A percentile compares a stretch with the other conserved stretches of the same genome.
Conservation (phyloP, 2,113 vertebrate genomes). For the Calyptommatus sinebrachiatus region DNA sequence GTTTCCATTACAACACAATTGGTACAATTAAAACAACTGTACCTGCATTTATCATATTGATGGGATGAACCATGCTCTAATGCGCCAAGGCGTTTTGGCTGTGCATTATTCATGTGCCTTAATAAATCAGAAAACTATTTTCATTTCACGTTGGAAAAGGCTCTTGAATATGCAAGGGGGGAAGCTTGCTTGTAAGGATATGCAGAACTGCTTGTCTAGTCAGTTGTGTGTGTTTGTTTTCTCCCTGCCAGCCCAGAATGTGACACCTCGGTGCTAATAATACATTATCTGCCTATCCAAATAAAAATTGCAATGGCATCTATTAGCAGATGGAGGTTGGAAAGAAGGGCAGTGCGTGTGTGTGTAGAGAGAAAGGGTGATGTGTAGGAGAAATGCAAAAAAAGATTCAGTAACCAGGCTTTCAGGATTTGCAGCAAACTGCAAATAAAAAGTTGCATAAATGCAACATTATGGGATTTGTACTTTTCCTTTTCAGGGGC, state of each 20-base stretch:
- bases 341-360: neutral
- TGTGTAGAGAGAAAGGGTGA: too few species aligned
- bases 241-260: neutral
- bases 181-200: neutral
- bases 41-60: constrained; percentile 68
- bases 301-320: neutral
- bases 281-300: neutral
- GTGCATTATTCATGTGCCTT: constrained; percentile 63
- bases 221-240: neutral
- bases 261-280: neutral
- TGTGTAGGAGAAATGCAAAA: neutral
- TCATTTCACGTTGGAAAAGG: constrained; percentile 43
- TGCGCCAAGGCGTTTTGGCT: constrained; percentile 40
- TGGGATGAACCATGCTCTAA: constrained; percentile 52
- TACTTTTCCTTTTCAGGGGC: neutral
- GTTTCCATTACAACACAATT: constrained; percentile 54
- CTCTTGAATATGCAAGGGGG: constrained; percentile 28
- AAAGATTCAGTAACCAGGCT: neutral
- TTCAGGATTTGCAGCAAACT: neutral
- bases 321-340: neutral
- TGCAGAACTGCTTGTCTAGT: neutral
- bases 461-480: too few species aligned
- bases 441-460: neutral
- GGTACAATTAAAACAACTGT: constrained; percentile 59
- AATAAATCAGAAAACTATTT: constrained; percentile 43